Evolutionary conservation across 2,113 vertebrate species (phyloP).

Genomic region (Passer montanus): DNA sequence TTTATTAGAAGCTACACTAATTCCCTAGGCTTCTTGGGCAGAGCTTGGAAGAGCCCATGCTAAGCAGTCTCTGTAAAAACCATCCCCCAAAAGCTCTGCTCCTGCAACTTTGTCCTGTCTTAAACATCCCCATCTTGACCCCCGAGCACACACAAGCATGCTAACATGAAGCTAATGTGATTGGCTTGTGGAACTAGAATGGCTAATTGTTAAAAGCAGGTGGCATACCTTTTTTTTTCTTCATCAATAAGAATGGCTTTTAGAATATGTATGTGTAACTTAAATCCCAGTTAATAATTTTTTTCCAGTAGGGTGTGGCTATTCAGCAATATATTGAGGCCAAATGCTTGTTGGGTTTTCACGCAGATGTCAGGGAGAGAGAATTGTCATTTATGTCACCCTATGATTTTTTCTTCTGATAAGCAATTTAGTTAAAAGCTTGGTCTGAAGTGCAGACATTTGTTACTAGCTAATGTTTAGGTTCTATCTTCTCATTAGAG

Average conservation of each 20-base stretch:
- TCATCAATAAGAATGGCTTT: not conserved
- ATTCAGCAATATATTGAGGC: not conserved
- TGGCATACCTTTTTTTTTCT: not conserved
- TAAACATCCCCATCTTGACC: not conserved
- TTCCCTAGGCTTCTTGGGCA: not conserved
- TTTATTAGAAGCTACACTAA: not conserved
- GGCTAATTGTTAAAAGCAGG: not conserved
- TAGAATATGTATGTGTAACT: not conserved
- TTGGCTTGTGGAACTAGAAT: not conserved
- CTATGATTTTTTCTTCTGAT: not conserved
- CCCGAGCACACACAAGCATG: rapidly evolving
- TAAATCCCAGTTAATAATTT: not conserved
- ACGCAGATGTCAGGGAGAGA: not conserved
- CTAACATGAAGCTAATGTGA: not conserved
- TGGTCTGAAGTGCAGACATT: not conserved
- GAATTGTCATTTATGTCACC: not conserved
- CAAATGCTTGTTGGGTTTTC: not conserved
- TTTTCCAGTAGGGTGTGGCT: not conserved
- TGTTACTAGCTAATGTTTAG: not conserved
- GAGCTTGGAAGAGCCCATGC: not conserved
- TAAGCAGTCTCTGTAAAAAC: not conserved
- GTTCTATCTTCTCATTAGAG: not conserved
- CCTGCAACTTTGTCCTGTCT: not conserved
- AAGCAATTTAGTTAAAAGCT: not conserved
- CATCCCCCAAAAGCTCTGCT: not conserved